Evolutionary conservation across 2,888 invertebrate species (phyloP), one percentile per base, ranked within the genome.

Genomic region (Hylaea fasciaria): DNA sequence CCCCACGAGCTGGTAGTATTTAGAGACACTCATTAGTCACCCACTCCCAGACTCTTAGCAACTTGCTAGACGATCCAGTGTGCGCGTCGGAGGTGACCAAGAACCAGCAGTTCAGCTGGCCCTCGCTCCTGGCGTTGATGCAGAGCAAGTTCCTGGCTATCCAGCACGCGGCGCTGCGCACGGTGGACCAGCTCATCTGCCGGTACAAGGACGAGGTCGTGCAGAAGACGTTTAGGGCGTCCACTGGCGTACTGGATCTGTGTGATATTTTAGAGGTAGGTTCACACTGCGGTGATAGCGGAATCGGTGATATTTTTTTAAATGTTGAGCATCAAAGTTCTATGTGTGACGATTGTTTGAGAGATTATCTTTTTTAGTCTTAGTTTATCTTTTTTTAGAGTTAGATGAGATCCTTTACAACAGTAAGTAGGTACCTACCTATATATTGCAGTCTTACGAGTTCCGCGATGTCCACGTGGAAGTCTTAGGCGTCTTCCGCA

Each of bases 201-300:
- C 84, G 93, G 16, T 89, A 89, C 57, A 87, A 87, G 46, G 92
- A 94, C 48, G 72, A 82, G n/a, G 75, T 78, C 0, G 81, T 93
- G 17, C 94, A 93, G 73, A 87, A 89, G 65, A 85, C 85, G 0
- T 94, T 94, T 57, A 83, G 88, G 12, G 83, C 85, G 1, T 92
- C 93, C 0, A 89, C 89, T 13, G 93, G 93, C 0, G 85, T 93
- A 32, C 59, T 87, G 67, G 85, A 88, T 64, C 76, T 93, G 10
- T 87, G 93, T 69, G 89, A 92, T 75, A 87, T 94, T 55, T 77
- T 94, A 12, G 92, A 93, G 77, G 94, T 93, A 66, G 80, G 73
- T 35, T 35, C 14, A 16, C 2, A 12, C 35, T 8, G n/a, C n/a
- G n/a, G n/a, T n/a, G n/a, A n/a, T n/a, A n/a, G n/a, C n/a, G n/a